phyloP scores from a whole-genome alignment of 64 coral and sea anemone species.

The Catalaphyllia jardinei region DNA sequence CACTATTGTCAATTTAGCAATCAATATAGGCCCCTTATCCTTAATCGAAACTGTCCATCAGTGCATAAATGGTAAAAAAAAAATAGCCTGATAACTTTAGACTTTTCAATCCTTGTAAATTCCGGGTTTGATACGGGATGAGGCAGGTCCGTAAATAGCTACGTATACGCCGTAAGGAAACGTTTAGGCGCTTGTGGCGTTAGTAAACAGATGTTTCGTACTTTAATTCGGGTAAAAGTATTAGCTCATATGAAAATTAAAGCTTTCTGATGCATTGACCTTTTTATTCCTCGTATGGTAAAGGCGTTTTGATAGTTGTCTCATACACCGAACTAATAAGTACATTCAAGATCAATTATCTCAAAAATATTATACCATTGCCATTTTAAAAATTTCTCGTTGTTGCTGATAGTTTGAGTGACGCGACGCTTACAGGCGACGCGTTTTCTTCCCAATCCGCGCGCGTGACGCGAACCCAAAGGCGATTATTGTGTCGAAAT shows the following conservation, averaged over 20 bases:
- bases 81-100: neutral
- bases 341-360: neutral
- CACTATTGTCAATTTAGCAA: constrained; percentile 27
- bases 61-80: neutral
- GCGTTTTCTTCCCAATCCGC: constrained; percentile 5
- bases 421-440: constrained; percentile 20
- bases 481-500: constrained; percentile 14
- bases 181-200: neutral
- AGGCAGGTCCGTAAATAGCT: neutral
- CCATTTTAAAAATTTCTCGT: constrained; percentile 8
- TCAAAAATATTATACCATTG: neutral
- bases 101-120: neutral
- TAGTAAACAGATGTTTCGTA: neutral
- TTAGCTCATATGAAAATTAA: neutral
- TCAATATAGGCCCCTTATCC: constrained; percentile 22
- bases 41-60: neutral
- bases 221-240: neutral
- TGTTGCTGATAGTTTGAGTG: neutral
- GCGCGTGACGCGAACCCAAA: constrained; percentile 35
- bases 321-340: neutral
- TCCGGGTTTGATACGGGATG: no score
- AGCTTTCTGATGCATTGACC: neutral
- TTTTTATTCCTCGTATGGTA: neutral
- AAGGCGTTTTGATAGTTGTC: neutral
- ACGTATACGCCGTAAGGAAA: neutral